Evolutionary conservation across 2,113 vertebrate species (phyloP).

Genomic region (Lanius ludovicianus): DNA sequence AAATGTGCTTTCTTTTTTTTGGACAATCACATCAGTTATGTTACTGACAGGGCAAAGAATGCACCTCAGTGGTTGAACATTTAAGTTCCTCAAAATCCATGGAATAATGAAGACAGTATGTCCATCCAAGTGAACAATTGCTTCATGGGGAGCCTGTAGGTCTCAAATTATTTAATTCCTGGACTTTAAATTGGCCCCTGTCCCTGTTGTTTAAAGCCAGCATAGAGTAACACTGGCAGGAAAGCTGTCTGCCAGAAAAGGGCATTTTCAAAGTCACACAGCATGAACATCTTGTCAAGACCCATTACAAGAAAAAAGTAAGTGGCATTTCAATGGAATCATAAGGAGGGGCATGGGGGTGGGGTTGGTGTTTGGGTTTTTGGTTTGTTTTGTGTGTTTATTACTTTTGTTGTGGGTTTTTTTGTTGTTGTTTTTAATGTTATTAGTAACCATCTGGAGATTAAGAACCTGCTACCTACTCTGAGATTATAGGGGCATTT

Average conservation of each 20-base stretch:
- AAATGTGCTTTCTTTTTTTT: slow-evolving; percentile 2
- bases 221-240: not conserved
- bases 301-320: slow-evolving; percentile 48
- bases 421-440: not conserved
- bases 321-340: slow-evolving; percentile 45
- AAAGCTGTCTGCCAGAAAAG: slow-evolving; percentile 43
- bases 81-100: slow-evolving; percentile 38
- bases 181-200: slow-evolving; percentile 34
- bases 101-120: slow-evolving; percentile 26
- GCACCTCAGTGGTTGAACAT: not conserved
- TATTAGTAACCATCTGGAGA: not conserved
- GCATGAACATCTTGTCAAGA: slow-evolving; percentile 54
- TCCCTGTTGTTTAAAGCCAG: slow-evolving; percentile 49
- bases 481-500: not conserved
- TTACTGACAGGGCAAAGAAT: not conserved
- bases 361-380: fast-evolving
- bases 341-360: fast-evolving
- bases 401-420: not conserved
- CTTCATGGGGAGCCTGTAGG: not conserved
- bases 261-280: slow-evolving; percentile 69
- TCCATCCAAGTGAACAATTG: slow-evolving; percentile 40
- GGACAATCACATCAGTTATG: not conserved
- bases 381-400: not conserved
- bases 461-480: not conserved
- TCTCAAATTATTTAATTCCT: slow-evolving; percentile 40